A percentile compares a stretch with the other conserved stretches of the same genome.
phyloP scores from a whole-genome alignment of 2,113 vertebrate species.

The Nannospalax galili region DNA sequence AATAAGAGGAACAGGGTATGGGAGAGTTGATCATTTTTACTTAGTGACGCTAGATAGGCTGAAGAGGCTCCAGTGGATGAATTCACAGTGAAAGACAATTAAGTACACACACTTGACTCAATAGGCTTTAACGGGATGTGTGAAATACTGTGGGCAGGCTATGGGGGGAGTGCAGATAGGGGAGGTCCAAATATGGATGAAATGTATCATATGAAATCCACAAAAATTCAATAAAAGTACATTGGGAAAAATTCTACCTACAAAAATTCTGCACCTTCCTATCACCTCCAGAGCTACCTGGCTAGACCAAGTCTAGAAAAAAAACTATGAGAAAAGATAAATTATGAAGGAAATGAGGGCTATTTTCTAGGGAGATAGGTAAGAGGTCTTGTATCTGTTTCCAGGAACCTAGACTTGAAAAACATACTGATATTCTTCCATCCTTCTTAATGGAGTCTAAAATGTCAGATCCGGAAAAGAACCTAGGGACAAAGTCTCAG shows the following conservation, averaged over 20 bases:
- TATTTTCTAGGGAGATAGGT: not conserved
- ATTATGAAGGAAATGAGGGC: not conserved
- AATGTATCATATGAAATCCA: too few species aligned
- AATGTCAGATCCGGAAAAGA: not conserved
- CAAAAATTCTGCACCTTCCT: not conserved
- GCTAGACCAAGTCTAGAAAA: not conserved
- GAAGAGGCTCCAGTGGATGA: too few species aligned
- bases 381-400: not conserved
- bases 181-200: too few species aligned
- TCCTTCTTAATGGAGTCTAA: not conserved
- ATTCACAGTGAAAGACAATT: too few species aligned
- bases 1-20: not conserved
- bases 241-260: not conserved
- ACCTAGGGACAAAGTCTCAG: not conserved
- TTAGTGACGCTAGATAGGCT: too few species aligned
- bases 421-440: not conserved
- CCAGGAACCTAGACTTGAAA: not conserved
- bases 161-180: too few species aligned
- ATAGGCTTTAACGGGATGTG: too few species aligned
- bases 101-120: too few species aligned
- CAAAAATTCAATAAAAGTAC: too few species aligned
- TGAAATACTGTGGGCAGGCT: too few species aligned
- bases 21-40: too few species aligned
- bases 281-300: not conserved
- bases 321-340: not conserved